phyloP scores from a whole-genome alignment of 2,888 invertebrate species.

The Diabrotica balteata region DNA sequence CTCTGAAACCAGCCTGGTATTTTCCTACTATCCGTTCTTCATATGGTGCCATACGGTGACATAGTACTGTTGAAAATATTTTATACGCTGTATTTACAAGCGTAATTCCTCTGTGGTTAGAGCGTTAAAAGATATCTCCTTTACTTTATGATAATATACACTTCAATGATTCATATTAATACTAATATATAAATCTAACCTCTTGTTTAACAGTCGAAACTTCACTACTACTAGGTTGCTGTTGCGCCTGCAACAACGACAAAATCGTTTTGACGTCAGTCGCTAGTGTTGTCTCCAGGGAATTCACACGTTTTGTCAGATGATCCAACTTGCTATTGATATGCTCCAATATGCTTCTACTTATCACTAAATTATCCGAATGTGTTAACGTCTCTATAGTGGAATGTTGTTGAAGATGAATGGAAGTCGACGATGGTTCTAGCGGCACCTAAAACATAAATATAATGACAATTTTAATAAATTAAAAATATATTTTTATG shows the following conservation, averaged over 20 bases:
- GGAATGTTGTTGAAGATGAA: conserved; percentile 54
- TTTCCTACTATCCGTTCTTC: too few species aligned
- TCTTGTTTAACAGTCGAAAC: conserved; percentile 39
- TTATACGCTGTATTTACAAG: too few species aligned
- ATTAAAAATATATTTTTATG: too few species aligned
- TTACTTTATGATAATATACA: too few species aligned
- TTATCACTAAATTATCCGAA: conserved; percentile 57
- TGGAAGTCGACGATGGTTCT: conserved; percentile 34
- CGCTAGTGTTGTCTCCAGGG: conserved; percentile 76
- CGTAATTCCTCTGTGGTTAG: too few species aligned
- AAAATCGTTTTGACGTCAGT: conserved; percentile 78
- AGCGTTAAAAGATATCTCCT: too few species aligned
- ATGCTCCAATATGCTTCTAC: conserved; percentile 60
- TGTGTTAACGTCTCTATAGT: conserved; percentile 51
- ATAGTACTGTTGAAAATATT: too few species aligned
- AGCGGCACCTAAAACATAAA: conserved; percentile 33
- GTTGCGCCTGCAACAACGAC: conserved; percentile 50
- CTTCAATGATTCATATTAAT: too few species aligned
- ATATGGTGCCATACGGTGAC: too few species aligned
- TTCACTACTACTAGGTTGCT: conserved; percentile 32
- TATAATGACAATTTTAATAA: too few species aligned
- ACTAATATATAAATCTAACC: conserved; percentile 22
- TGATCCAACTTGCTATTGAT: conserved; percentile 73
- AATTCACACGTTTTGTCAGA: conserved; percentile 72
- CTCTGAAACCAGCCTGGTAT: too few species aligned